Evolutionary conservation across 2,797 vertebrate species (phyloP), one percentile per base, ranked within the genome.

Genomic region (Falco novaeseelandiae): DNA sequence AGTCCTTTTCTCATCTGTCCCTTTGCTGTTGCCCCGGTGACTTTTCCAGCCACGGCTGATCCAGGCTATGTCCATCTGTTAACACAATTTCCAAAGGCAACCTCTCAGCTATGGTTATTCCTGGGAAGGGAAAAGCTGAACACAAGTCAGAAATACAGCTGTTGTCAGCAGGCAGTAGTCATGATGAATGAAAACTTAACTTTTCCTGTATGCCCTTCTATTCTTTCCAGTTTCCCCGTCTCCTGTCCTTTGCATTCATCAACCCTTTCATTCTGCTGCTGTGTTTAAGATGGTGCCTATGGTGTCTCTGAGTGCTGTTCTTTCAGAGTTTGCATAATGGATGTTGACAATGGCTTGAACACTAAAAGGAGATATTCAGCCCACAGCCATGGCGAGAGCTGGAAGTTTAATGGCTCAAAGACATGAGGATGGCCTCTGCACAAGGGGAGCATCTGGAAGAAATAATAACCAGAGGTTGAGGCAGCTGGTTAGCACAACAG

Each of bases 361-460:
- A 12, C 58, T 38, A 79, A 62, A 83, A n/a, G 74, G 44, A 59
- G 67, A 34, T 30, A 55, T 36, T 29, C 34, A 93, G 78, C 62
- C 74, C 65, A 14, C 21, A 58, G 66, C 73, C 46, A 5, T 0
- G 0, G 88, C 65, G 61, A 18, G 58, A 42, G 66, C 62, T 92
- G 89, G 92, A n/a, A 79, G 52, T 52, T 81, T 32, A 42, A 46
- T 30, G 78, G 63, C 83, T 93, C 89, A 89, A 92, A 96, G 78
- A 20, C 74, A 42, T 19, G 54, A 23, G 78, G 73, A 40, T 1
- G 0, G 61, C 12, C 83, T 80, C 84, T 14, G 71, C 52, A 57
- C 14, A 3, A 72, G 66, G 70, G 58, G 29, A 89, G 63, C 88
- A 92, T 89, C 90, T 94, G 95, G 89, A 84, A 93, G 87, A 44